Conservation (phyloP, 2,113 vertebrate genomes). For the Climacteris rufus region DNA sequence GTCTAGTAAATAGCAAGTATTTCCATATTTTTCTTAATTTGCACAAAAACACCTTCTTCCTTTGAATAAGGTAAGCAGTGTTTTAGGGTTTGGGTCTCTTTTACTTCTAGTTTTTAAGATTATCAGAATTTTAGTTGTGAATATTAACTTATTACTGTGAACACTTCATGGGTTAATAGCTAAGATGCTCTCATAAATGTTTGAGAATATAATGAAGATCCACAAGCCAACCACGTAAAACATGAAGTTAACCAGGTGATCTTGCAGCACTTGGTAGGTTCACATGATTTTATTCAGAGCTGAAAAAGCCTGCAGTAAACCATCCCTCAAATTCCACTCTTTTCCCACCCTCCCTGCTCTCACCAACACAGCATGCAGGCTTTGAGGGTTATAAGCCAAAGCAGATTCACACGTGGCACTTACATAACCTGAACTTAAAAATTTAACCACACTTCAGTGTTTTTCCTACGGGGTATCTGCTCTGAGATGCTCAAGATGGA, state of each 20-base stretch:
- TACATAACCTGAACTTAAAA: background rate
- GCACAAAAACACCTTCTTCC: background rate
- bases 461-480: background rate
- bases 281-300: background rate
- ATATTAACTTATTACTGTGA: background rate
- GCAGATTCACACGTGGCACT: background rate
- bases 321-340: background rate
- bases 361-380: background rate
- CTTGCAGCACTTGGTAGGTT: background rate
- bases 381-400: background rate
- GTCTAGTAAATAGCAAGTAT: background rate
- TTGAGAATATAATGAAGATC: background rate
- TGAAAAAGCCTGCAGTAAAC: background rate
- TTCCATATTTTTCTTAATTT: background rate
- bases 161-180: rapidly evolving
- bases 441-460: background rate
- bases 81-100: background rate
- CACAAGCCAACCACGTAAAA: background rate
- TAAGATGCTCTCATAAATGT: background rate
- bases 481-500: background rate
- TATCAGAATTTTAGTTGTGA: background rate
- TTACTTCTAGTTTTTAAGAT: background rate
- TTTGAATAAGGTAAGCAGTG: background rate
- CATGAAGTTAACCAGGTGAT: background rate
- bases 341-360: background rate